Evolutionary conservation across 2,797 vertebrate species (phyloP).

Genomic region (Coendou prehensilis): DNA sequence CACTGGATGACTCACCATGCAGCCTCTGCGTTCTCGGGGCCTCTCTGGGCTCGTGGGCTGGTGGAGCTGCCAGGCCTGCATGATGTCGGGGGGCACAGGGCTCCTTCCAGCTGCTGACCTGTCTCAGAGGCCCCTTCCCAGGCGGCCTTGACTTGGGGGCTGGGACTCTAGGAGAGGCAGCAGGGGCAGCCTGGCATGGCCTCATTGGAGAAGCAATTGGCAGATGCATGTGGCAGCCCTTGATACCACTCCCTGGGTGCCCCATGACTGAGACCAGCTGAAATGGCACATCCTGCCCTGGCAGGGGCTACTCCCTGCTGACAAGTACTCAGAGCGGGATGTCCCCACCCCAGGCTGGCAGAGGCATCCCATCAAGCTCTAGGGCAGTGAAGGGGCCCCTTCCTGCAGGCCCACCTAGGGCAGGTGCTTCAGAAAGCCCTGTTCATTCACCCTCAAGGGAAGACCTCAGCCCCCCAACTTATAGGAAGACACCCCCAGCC

Average conservation of each 20-base stretch:
- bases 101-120: background rate
- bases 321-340: background rate
- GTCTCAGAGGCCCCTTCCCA: background rate
- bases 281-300: rapidly evolving
- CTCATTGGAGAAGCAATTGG: background rate
- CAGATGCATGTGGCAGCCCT: rapidly evolving
- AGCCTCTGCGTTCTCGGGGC: rapidly evolving
- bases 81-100: rapidly evolving
- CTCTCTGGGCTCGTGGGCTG: rapidly evolving
- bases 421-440: background rate
- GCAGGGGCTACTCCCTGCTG: rapidly evolving
- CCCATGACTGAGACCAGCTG: background rate
- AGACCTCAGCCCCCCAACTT: background rate
- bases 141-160: rapidly evolving
- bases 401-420: background rate
- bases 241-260: rapidly evolving
- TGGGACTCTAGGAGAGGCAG: background rate
- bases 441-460: background rate
- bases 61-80: background rate
- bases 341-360: background rate
- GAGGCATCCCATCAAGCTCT: background rate
- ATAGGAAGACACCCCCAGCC: rapidly evolving
- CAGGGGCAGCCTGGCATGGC: rapidly evolving
- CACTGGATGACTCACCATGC: conserved; percentile 51
- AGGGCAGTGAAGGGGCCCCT: background rate